Base-by-base conservation (phyloP, 2,888 invertebrate genomes). In the Ischnus inquisitorius region DNA sequence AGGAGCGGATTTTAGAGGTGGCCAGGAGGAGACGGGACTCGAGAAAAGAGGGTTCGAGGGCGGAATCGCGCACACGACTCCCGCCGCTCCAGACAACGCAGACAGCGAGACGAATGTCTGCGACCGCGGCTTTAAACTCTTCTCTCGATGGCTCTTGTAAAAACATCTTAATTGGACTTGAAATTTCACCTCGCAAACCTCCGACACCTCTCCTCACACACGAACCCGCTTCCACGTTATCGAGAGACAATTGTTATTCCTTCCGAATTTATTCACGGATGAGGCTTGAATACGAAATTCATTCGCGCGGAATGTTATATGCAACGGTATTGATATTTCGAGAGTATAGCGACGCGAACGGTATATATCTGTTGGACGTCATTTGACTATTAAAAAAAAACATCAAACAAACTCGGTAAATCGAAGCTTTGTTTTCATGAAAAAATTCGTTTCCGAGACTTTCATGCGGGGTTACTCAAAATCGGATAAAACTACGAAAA, bases 91-190 rank as follows among this genome's bases (percentile, higher is more conserved):
- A n/a, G 46, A 6, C 69, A 25, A n/a, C 12, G 43, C 12, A 82
- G 54, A 64, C 64, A 67, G 25, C 60, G 60, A 34, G 34, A 60
- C 72, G 72, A 16, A 43, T 25, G 41, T 41, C 39, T 22, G 22
- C 43, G 43, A 16, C 71, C 25, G 41, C 51, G 69, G 34, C 60
- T 54, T 51, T 28, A 60, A 60, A 60, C 28, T 60, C 60, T 28
- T 60, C 60, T 60, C 48, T 64, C 46, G 46, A 28, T 48, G 57
- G 16, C 43, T 34, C 67, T 65, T 71, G 83, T 79, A 91, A 90
- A 91, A 91, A 90, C 91, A 90, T 91, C 91, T 92, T 92, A 92
- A 92, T 92, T 92, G 90, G 90, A 91, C 89, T 88, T 88, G 82
- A 60, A 60, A 60, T 60, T 60, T 60, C 60, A 60, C n/a, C 60